Evolutionary conservation across 1,140 invertebrate genomes (phyloP), one percentile per base, ranked within the genome.

Genomic region (Anagrus nilaparvatae): DNA sequence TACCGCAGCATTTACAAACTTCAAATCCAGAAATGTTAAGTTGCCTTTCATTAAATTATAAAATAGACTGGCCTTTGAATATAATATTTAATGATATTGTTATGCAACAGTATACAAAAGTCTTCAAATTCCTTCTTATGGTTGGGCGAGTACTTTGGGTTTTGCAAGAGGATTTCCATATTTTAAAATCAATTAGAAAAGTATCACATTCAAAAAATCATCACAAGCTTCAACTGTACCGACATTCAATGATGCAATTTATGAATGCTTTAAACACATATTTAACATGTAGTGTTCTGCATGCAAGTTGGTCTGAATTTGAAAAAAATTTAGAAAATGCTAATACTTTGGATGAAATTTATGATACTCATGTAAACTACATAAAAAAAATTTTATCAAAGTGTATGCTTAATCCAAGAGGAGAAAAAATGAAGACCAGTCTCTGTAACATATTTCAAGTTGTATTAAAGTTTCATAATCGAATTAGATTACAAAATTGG

Each of bases 71-170:
- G 84, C 84, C 84, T 0, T 53, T 86, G 1, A 86, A 85, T 56
- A 76, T 87, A 19, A 75, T 87, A 23, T 61, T 87, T 17, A 82
- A 81, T 4, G 73, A 74, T 0, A 77, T 81, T 40, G 70, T 77
- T 0, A 65, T 85, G 40, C 52, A 69, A 8, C 74, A 82, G 49
- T 86, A 86, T 53, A 73, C 74, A 2, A 76, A 75, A 52, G 77
- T 87, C 0, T 86, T 87, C 50, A 77, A 78, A 53, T 83, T 83
- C 60, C 56, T 86, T 12, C 48, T 87, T 5, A 83, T 82, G 63
- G 71, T 86, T 35, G 74, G 82, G 43, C 69, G 81, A n/a, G 76
- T 82, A 21, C 75, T 75, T 5, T 84, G 78, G 77, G 74, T 81
- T 12, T 52, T 85, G 5, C 76, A 82, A 36, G 73, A 79, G 51